phyloP scores from a whole-genome alignment of 23 tunicate species.

The Halocynthia roretzi region DNA sequence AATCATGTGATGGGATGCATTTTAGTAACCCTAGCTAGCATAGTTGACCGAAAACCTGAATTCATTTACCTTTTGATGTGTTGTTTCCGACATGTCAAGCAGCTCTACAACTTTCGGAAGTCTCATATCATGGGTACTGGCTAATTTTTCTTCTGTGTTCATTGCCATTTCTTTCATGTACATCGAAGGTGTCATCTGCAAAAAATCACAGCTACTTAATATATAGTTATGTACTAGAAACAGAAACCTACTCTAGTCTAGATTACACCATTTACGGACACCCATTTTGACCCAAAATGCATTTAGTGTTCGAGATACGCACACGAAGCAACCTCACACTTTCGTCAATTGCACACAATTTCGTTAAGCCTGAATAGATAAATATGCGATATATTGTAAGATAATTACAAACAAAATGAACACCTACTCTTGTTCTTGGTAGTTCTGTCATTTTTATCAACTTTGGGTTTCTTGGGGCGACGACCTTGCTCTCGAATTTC shows the following conservation, averaged over 20 bases:
- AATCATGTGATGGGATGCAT: no score
- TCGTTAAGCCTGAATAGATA: no score
- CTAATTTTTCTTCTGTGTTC: conserved; percentile 82
- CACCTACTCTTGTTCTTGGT: conserved; percentile 50
- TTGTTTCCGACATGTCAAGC: conserved; percentile 95
- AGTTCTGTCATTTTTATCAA: conserved; percentile 57
- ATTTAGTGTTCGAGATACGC: no score
- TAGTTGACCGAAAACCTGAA: no score
- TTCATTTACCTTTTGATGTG: conserved; percentile 78
- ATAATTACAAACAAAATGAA: no score
- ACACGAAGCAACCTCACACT: no score
- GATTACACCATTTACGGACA: no score
- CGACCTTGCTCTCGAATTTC: conserved; percentile 74
- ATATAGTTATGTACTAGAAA: neutral
- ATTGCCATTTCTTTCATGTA: conserved; percentile 77
- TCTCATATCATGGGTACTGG: conserved; percentile 84
- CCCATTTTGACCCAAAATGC: no score
- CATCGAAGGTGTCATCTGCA: conserved; percentile 72
- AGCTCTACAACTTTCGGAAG: conserved; percentile 73
- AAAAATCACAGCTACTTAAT: neutral
- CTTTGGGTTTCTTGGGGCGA: conserved; percentile 93
- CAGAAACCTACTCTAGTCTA: neutral
- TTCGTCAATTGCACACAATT: no score
- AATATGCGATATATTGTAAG: no score
- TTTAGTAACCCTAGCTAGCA: no score